phyloP scores from a whole-genome alignment of 2,888 invertebrate species.

The Conomelus anceps region DNA sequence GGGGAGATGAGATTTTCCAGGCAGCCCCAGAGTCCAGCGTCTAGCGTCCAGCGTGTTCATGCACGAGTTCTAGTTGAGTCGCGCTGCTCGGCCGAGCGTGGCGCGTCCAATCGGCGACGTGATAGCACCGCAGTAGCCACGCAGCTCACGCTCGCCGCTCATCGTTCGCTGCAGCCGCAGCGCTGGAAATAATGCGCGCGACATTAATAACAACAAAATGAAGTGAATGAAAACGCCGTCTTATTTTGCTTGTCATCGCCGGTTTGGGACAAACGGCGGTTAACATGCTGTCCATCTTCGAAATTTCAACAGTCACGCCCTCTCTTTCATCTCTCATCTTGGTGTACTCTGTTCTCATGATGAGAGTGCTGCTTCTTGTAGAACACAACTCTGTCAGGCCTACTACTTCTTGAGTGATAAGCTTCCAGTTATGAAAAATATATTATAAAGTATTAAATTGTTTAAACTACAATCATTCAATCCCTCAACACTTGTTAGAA shows the following conservation, averaged over 20 bases:
- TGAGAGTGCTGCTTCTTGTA: background rate
- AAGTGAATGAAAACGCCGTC: background rate
- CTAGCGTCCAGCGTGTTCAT: background rate
- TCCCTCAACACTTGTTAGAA: no score
- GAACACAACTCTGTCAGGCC: no score
- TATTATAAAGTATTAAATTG: no score
- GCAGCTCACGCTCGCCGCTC: background rate
- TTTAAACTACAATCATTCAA: no score
- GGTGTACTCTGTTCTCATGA: background rate
- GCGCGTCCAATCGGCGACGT: constrained; percentile 11
- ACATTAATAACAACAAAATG: background rate
- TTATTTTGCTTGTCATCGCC: background rate
- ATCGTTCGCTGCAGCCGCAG: no score
- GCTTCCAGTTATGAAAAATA: no score
- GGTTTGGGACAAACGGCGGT: background rate
- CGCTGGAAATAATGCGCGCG: background rate
- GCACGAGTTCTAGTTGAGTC: constrained; percentile 4
- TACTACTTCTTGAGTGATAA: no score
- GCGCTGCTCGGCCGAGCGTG: constrained; percentile 29
- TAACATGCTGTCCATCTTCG: background rate
- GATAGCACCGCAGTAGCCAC: background rate
- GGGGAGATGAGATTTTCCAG: background rate
- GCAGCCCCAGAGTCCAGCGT: background rate
- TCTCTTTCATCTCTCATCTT: background rate
- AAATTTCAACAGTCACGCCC: background rate